phyloP scores from a whole-genome alignment of 2,113 vertebrate genomes.

The Budorcas taxicolor region DNA sequence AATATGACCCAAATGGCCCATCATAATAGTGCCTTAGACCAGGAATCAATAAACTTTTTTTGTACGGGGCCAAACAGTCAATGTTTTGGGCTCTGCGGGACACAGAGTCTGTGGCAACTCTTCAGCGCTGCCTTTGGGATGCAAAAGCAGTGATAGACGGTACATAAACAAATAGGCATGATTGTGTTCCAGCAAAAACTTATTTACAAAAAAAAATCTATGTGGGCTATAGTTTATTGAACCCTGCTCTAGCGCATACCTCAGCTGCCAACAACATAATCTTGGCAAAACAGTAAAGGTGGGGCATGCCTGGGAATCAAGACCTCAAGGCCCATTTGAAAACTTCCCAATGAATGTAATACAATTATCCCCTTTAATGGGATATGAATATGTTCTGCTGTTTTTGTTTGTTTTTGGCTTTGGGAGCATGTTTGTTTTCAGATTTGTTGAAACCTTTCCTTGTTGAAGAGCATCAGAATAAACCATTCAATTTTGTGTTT shows the following conservation, averaged over 20 bases:
- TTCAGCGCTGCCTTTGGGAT: neutral
- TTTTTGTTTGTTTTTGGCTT: conserved; percentile 8
- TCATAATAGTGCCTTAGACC: neutral
- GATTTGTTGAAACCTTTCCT: neutral
- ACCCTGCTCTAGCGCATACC: neutral
- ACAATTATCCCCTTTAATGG: neutral
- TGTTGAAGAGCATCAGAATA: neutral
- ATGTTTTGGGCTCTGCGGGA: neutral
- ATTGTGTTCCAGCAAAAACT: neutral
- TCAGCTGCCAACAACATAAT: conserved; percentile 5
- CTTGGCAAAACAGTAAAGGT: conserved; percentile 23
- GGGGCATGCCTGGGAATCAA: neutral
- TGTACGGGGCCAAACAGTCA: neutral
- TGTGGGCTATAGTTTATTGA: neutral
- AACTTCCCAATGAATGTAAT: neutral
- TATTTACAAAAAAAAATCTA: neutral
- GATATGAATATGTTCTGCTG: neutral
- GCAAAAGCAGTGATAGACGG: neutral
- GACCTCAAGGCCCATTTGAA: neutral
- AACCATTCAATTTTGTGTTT: neutral
- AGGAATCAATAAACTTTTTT: neutral
- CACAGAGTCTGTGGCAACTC: neutral
- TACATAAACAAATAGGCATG: neutral
- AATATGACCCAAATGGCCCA: neutral
- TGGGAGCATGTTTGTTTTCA: conserved; percentile 1